Evolutionary conservation across 2,888 invertebrate genomes (phyloP), one percentile per base, ranked within the genome.

Genomic region (Drosophila cognata): DNA sequence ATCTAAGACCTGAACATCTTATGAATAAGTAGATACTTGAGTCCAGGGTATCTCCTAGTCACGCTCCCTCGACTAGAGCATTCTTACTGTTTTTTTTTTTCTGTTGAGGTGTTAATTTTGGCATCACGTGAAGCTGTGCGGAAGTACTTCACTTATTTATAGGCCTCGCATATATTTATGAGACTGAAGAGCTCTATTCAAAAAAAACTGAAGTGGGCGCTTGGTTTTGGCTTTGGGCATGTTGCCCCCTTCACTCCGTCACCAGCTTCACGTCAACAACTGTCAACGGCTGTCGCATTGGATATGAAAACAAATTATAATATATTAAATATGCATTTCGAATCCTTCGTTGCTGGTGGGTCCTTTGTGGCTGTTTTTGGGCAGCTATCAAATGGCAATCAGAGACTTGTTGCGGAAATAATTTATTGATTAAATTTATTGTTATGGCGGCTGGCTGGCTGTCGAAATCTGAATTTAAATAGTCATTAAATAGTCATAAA

Each of bases 401-500:
- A 73, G 60, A 51, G 72, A 81, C 74, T 79, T 77, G 77, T 83
- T 81, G 82, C 84, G 77, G 65, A 85, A 81, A 82, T 84, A 74
- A 81, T 72, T 76, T 87, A 85, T 84, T 84, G 84, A 87, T 87
- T 83, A 51, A 60, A 52, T 68, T 75, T 58, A 56, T 58, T 18
- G 35, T 56, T 48, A 25, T 28, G 41, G n/a, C 33, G 57, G 28
- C n/a, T 56, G 38, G 31, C 65, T 50, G 58, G 55, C 41, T 63
- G 64, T 63, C 31, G 60, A 66, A 77, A 79, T 72, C 66, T 65
- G 51, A 53, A 71, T 79, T 76, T 77, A 77, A 69, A 68, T n/a
- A 61, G 55, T 70, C 74, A 84, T 84, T 86, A 82, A 86, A 86
- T 71, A 84, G 60, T 77, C 81, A 85, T 84, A 84, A 77, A 43